These are phyloP conservation scores for Dendronephthya gigantea DNA, from an alignment of 64 coral and sea anemone species.

Conservation along the genomic window DNA sequence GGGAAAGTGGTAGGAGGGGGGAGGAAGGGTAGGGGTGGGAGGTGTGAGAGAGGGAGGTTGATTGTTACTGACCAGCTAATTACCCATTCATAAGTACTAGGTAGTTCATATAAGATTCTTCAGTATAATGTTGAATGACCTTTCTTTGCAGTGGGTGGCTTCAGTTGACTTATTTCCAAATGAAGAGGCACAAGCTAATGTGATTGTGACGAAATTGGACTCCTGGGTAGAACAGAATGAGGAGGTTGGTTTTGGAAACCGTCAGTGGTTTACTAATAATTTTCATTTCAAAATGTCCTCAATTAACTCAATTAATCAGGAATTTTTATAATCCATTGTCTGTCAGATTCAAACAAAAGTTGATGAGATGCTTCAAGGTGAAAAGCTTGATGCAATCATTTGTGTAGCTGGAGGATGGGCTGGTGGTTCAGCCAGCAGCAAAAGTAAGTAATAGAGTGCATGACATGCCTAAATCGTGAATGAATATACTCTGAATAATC, in stretches of 20 bases:
- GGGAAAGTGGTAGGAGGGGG: too few relatives aligned
- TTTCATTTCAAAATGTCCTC: not conserved
- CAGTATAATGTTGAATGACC: not conserved
- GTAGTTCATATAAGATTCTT: not conserved
- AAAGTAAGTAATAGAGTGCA: slow-evolving; percentile 43
- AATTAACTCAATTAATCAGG: too few relatives aligned
- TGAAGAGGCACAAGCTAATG: slow-evolving; percentile 94
- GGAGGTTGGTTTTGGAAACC: slow-evolving; percentile 34
- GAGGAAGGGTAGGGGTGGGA: too few relatives aligned
- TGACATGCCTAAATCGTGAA: too few relatives aligned
- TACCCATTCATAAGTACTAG: not conserved
- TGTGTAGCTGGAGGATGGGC: slow-evolving; percentile 99
- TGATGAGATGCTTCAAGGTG: slow-evolving; percentile 62
- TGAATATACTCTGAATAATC: too few relatives aligned
- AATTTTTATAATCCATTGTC: not conserved
- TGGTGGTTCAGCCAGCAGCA: slow-evolving; percentile 86
- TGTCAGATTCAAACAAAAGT: slow-evolving; percentile 68
- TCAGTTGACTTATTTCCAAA: slow-evolving; percentile 78
- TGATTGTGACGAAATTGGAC: slow-evolving; percentile 60
- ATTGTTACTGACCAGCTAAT: too few relatives aligned
- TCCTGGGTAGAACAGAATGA: slow-evolving; percentile 84
- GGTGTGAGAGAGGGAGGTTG: too few relatives aligned
- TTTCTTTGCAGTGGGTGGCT: slow-evolving; percentile 73
- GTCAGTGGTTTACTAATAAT: not conserved
- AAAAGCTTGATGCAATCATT: slow-evolving; percentile 81